Percentiles rank a stretch among this genome's conserved stretches.
Evolutionary conservation across 92 coral and sea anemone genomes (phyloP).

Genomic region (Palythoa caribaeorum): DNA sequence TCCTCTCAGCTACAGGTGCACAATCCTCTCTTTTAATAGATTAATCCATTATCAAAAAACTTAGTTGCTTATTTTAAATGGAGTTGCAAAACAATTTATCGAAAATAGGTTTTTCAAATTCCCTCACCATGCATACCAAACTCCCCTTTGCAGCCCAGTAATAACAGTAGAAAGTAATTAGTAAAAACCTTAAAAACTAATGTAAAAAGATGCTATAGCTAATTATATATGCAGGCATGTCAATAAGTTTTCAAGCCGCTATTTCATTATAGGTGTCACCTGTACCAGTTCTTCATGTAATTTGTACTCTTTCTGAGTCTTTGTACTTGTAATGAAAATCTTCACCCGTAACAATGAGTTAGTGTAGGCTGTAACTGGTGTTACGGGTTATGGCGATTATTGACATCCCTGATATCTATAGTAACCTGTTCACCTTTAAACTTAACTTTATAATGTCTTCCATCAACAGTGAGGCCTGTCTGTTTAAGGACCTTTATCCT

Average conservation of each 20-base stretch:
- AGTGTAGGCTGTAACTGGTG: no score
- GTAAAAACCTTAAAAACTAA: no score
- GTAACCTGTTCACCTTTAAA: conserved; percentile 39
- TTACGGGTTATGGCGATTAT: no score
- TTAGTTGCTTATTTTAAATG: not conserved
- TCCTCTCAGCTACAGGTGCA: no score
- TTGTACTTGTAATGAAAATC: no score
- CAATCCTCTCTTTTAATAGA: not conserved
- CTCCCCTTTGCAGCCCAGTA: not conserved
- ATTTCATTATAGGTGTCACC: no score
- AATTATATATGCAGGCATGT: no score
- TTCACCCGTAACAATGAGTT: no score
- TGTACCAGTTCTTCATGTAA: no score
- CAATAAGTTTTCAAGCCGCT: no score
- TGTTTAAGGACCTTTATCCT: conserved; percentile 40
- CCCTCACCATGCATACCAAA: not conserved
- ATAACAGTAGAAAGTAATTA: not conserved
- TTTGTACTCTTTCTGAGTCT: no score
- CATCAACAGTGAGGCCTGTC: conserved; percentile 56
- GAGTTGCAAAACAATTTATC: not conserved
- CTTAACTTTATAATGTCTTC: conserved; percentile 45
- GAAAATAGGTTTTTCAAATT: not conserved
- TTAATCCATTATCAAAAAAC: not conserved
- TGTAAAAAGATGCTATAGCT: not conserved
- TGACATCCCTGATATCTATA: no score